phyloP scores from a whole-genome alignment of 2,113 vertebrate species.

The Prochilodus magdalenae region DNA sequence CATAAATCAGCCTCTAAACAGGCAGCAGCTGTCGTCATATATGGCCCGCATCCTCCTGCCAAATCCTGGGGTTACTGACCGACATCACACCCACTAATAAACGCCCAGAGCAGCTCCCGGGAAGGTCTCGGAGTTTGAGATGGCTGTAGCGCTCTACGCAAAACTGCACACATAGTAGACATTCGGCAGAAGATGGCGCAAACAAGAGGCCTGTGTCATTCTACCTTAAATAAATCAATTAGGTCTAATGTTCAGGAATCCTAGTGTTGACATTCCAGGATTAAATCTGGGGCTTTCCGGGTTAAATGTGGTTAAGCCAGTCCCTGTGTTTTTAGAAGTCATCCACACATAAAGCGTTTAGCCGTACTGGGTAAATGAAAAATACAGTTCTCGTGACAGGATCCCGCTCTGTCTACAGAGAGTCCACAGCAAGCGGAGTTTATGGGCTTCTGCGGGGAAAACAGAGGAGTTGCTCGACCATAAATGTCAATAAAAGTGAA shows the following conservation, averaged over 20 bases:
- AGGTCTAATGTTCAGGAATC: neutral
- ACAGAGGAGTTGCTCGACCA: neutral
- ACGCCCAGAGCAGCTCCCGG: constrained; percentile 2
- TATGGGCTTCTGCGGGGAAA: constrained; percentile 17
- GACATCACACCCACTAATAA: constrained; percentile 26
- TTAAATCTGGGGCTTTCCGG: neutral
- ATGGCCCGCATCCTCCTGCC: constrained; percentile 21
- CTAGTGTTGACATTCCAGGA: neutral
- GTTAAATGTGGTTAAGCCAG: neutral
- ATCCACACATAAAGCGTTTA: neutral
- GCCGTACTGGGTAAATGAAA: too few species aligned
- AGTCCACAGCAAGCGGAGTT: neutral
- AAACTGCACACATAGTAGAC: neutral
- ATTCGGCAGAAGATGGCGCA: neutral
- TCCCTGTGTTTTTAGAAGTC: neutral
- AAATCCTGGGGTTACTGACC: constrained; percentile 37
- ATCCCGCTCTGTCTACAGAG: neutral
- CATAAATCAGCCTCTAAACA: constrained; percentile 61
- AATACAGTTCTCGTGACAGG: neutral
- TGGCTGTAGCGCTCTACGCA: neutral
- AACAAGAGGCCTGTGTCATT: neutral
- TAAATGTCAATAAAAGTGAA: constrained; percentile 38
- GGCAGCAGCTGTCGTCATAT: constrained; percentile 51
- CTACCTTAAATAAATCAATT: neutral
- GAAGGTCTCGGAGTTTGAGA: neutral